A percentile compares a stretch with the other conserved stretches of the same genome.
These are phyloP conservation scores for Keiferia lycopersicella DNA, from an alignment of 2,888 invertebrate species.

Conservation along the genomic window DNA sequence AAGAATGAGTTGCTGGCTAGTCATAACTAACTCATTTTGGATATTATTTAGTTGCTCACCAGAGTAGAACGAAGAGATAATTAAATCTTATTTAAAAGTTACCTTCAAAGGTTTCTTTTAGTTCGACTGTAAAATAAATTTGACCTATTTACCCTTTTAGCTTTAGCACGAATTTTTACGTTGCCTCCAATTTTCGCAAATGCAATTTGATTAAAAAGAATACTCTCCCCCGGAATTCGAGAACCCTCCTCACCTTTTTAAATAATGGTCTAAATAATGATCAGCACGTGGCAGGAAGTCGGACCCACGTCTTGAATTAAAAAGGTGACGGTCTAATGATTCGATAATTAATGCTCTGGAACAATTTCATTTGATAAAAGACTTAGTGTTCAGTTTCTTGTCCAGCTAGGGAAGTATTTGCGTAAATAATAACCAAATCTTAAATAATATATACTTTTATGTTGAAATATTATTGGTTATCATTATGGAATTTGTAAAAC, in stretches of 20 bases:
- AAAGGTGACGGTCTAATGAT: constrained; percentile 9
- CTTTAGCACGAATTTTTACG: not conserved
- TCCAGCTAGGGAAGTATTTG: too few species aligned
- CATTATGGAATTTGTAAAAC: too few species aligned
- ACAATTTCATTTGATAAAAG: constrained; percentile 1
- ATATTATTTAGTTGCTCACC: too few species aligned
- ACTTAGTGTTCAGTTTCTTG: not conserved
- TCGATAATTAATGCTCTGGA: constrained; percentile 7
- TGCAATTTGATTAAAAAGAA: not conserved
- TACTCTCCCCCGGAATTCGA: not conserved
- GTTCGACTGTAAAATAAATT: not conserved
- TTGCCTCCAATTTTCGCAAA: not conserved
- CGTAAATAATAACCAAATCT: too few species aligned
- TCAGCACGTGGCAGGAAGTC: constrained; percentile 36
- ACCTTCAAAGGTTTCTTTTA: too few species aligned
- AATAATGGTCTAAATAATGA: constrained; percentile 29
- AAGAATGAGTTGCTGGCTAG: not conserved
- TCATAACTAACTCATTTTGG: too few species aligned
- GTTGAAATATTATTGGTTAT: too few species aligned
- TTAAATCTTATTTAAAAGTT: too few species aligned
- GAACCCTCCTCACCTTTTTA: constrained; percentile 28
- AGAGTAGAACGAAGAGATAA: too few species aligned
- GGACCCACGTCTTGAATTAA: constrained; percentile 21
- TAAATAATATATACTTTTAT: too few species aligned
- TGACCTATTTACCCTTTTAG: constrained; percentile 7